phyloP scores from a whole-genome alignment of 2,888 invertebrate genomes.

The Dorcus hopei region DNA sequence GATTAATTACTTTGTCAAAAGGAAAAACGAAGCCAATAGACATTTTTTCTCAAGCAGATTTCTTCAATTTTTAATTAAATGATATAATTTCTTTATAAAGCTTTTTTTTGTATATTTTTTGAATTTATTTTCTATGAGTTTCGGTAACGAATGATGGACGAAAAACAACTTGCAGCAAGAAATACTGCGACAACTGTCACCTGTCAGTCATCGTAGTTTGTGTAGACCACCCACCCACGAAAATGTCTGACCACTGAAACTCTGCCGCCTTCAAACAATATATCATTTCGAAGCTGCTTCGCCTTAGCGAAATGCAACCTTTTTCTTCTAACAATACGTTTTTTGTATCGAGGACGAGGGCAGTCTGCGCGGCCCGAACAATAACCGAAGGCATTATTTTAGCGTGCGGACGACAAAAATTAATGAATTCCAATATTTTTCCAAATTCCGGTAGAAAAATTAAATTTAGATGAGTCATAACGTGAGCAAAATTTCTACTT shows the following conservation, averaged over 20 bases:
- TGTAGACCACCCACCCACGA: slow-evolving; percentile 24
- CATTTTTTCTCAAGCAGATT: no score
- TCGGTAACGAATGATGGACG: slow-evolving; percentile 7
- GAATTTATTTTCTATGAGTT: no score
- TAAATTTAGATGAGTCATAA: no score
- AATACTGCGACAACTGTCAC: slow-evolving; percentile 24
- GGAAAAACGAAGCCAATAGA: neutral
- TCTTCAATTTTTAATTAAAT: no score
- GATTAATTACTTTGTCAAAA: no score
- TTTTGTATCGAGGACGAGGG: neutral
- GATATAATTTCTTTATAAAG: no score
- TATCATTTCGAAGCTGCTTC: slow-evolving; percentile 22
- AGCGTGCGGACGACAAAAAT: no score
- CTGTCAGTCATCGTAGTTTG: slow-evolving; percentile 26
- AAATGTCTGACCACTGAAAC: slow-evolving; percentile 20
- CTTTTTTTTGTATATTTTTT: no score
- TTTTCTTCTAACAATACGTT: neutral
- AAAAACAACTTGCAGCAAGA: slow-evolving; percentile 6
- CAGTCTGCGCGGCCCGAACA: neutral
- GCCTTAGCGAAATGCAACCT: slow-evolving; percentile 5
- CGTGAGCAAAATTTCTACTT: no score
- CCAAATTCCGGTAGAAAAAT: no score
- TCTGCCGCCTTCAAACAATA: slow-evolving; percentile 25
- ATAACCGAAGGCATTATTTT: no score
- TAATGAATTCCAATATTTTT: no score